A percentile compares a stretch with the other conserved stretches of the same genome.
Evolutionary conservation across 2,797 vertebrate species (phyloP).

Genomic region (Nannoperca obscura): DNA sequence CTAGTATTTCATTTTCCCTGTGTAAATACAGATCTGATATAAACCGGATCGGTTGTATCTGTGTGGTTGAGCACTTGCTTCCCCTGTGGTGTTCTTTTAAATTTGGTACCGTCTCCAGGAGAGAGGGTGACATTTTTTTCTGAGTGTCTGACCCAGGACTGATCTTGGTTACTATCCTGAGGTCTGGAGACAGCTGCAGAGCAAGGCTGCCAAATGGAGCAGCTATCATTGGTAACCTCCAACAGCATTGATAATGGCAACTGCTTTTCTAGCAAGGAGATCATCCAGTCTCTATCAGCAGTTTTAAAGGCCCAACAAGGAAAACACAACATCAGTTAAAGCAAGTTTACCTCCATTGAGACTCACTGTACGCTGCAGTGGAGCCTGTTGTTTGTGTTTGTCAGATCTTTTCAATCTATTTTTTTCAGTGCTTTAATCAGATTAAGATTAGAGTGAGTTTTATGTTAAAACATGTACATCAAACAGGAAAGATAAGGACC

Average conservation of each 20-base stretch:
- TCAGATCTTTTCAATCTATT: neutral
- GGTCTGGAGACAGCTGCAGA: conserved; percentile 78
- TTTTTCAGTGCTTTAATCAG: neutral
- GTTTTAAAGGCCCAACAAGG: conserved; percentile 42
- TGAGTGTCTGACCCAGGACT: conserved; percentile 56
- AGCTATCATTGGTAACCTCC: conserved; percentile 74
- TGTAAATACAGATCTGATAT: conserved; percentile 28
- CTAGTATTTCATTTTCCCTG: neutral
- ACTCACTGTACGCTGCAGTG: neutral
- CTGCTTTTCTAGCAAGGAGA: conserved; percentile 41
- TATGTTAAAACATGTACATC: neutral
- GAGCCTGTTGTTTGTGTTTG: conserved; percentile 5
- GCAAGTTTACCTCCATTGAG: neutral
- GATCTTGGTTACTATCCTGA: conserved; percentile 76
- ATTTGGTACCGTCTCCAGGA: conserved; percentile 32
- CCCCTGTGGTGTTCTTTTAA: conserved; percentile 14
- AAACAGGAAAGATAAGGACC: neutral
- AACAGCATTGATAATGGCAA: conserved; percentile 68
- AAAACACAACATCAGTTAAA: conserved; percentile 38
- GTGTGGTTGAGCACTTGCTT: conserved; percentile 6
- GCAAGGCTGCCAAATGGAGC: conserved; percentile 70
- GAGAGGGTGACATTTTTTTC: conserved; percentile 42
- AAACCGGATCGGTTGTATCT: conserved; percentile 16
- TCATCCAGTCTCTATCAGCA: conserved; percentile 51
- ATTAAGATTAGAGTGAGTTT: neutral